These are phyloP conservation scores for Rhea pennata DNA, from an alignment of 2,113 vertebrate species.

Conservation along the genomic window DNA sequence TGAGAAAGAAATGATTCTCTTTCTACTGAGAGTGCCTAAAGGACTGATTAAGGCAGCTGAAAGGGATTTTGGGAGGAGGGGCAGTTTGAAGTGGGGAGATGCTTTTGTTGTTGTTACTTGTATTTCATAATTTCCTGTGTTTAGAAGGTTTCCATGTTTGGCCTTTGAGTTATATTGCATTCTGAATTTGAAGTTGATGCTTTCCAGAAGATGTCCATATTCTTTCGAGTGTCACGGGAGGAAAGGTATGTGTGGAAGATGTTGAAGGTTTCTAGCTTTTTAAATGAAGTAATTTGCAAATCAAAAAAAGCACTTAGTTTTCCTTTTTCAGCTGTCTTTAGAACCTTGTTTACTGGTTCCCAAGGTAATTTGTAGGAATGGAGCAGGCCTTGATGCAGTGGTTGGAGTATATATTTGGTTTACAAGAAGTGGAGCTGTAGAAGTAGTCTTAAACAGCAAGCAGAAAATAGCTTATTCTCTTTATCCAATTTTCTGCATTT, in stretches of 20 bases:
- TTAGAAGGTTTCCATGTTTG: not conserved
- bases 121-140: not conserved
- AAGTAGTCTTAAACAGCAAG: not conserved
- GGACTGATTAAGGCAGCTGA: not conserved
- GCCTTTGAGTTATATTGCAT: not conserved
- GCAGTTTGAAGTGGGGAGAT: not conserved
- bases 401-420: not conserved
- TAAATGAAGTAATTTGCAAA: not conserved
- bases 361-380: not conserved
- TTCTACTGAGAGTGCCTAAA: not conserved
- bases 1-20: too few relatives aligned
- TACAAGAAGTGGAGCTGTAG: not conserved
- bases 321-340: not conserved
- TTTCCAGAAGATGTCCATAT: not conserved
- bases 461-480: not conserved
- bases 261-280: not conserved
- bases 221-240: not conserved
- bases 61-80: not conserved
- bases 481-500: not conserved
- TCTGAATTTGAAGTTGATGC: not conserved
- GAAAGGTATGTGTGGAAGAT: not conserved
- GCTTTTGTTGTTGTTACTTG: not conserved
- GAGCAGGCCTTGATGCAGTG: not conserved
- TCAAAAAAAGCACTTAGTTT: not conserved
- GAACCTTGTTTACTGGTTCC: not conserved